phyloP scores from a whole-genome alignment of 2,888 invertebrate species.

The Trissolcus japonicus region DNA sequence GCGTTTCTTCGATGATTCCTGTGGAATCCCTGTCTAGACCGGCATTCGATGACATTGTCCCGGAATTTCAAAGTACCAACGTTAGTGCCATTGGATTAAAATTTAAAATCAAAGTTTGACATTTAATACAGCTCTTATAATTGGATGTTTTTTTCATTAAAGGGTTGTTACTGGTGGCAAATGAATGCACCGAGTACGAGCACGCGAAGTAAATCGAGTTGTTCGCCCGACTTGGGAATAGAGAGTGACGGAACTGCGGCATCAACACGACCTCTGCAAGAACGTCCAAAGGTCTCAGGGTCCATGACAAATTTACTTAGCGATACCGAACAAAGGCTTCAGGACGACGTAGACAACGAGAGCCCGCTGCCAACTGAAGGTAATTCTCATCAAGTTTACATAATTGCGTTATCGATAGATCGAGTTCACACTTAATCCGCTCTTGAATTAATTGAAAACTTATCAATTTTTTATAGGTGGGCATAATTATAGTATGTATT shows the following conservation, averaged over 20 bases:
- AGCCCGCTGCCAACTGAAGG: slow-evolving; percentile 73
- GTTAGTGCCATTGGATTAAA: slow-evolving; percentile 60
- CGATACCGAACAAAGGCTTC: slow-evolving; percentile 69
- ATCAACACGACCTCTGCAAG: slow-evolving; percentile 69
- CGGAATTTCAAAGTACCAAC: slow-evolving; percentile 70
- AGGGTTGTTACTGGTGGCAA: slow-evolving; percentile 70
- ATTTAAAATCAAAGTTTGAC: no score
- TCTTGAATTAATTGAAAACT: slow-evolving; percentile 26
- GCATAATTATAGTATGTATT: slow-evolving; percentile 69
- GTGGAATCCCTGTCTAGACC: slow-evolving; percentile 66
- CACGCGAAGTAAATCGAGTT: slow-evolving; percentile 72
- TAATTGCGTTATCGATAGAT: not conserved
- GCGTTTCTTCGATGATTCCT: slow-evolving; percentile 71
- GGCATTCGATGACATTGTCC: slow-evolving; percentile 68
- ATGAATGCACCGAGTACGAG: slow-evolving; percentile 67
- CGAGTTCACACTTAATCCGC: slow-evolving; percentile 6
- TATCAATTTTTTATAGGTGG: slow-evolving; percentile 65
- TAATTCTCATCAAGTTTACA: slow-evolving; percentile 59
- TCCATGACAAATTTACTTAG: slow-evolving; percentile 74
- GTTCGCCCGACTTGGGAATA: slow-evolving; percentile 92
- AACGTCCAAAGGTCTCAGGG: slow-evolving; percentile 73
- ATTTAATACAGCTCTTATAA: no score
- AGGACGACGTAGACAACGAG: slow-evolving; percentile 66
- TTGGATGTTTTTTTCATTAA: no score
- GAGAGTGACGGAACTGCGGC: slow-evolving; percentile 82